Evolutionary conservation across 2,113 vertebrate species (phyloP), one percentile per base, ranked within the genome.

Genomic region (Erythrocercus mccallii): DNA sequence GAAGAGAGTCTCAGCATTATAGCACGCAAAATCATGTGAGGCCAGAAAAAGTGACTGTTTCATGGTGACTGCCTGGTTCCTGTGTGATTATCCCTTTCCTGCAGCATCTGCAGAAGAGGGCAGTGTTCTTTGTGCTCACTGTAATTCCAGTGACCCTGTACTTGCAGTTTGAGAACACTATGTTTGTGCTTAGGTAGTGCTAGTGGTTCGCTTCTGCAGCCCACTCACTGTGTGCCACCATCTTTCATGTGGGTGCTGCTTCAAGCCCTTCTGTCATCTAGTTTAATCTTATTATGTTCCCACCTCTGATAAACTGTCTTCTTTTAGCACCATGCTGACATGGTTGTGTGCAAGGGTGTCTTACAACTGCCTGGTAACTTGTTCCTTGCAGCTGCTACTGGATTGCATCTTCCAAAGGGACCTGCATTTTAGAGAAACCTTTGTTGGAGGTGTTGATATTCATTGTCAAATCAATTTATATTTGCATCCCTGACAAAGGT

Each of bases 221-320:
- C 12, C 0, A 0, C 66, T 62, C 17, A 19, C 56, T 8, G 4
- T 0, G 0, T 66, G 47, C 47, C 47, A 18, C 47, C 38, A 6
- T 30, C 31, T 64, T 74, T 88, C 33, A 33, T 11, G 23, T 47
- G 53, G 24, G 10, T 70, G 65, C 51, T 0, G 0, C 40, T 80
- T 85, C 44, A 86, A 77, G 22, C 48, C 18, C 4, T 83, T 78
- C 33, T 62, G 50, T 64, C 24, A 11, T 37, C 27, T 35, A 27
- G 20, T 37, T 81, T 66, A 10, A 12, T 77, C 6, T 57, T 72
- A 44, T 1, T 25, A 12, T 4, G 0, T 82, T 84, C 16, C 37
- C 8, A 6, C 48, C 13, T 86, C 35, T 65, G 68, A 57, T 35
- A 53, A 87, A 58, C 13, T 0, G 0, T 25, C 3, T 17, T 64